Evolutionary conservation across 2,797 vertebrate genomes (phyloP).

Genomic region (Cryptoprocta ferox): DNA sequence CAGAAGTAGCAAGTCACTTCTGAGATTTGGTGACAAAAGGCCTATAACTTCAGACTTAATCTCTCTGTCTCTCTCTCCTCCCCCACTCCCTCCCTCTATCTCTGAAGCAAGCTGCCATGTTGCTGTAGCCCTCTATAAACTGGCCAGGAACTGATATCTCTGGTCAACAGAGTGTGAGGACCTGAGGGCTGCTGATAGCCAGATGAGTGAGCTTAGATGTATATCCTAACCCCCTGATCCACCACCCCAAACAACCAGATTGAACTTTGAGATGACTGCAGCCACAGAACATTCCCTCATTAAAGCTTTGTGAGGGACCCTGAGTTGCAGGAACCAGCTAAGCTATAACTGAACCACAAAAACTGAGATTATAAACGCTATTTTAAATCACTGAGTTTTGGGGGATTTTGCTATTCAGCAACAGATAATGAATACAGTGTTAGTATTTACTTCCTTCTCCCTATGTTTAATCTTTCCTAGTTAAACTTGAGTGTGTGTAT

Average conservation of each 20-base stretch:
- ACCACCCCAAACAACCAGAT: not conserved
- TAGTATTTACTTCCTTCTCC: not conserved
- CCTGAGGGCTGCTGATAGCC: not conserved
- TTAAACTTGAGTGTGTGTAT: not conserved
- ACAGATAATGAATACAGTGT: not conserved
- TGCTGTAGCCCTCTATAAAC: not conserved
- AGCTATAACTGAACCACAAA: not conserved
- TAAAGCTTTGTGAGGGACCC: not conserved
- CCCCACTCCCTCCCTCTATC: not conserved
- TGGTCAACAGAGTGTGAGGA: not conserved
- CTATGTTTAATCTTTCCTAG: not conserved
- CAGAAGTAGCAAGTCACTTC: not conserved
- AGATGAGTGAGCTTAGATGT: not conserved
- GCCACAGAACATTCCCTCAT: not conserved
- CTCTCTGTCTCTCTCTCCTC: not conserved
- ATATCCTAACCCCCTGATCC: not conserved
- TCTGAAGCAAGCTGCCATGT: not conserved
- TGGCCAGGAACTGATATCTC: not conserved
- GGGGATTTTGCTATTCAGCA: not conserved
- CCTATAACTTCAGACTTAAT: not conserved
- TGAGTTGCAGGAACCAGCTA: not conserved
- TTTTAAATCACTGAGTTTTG: not conserved
- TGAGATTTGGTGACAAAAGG: not conserved
- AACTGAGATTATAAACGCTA: not conserved
- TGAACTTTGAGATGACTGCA: not conserved